These are phyloP conservation scores for Romanomermis culicivorax DNA, from an alignment of 2,888 invertebrate species.

Conservation along the genomic window DNA sequence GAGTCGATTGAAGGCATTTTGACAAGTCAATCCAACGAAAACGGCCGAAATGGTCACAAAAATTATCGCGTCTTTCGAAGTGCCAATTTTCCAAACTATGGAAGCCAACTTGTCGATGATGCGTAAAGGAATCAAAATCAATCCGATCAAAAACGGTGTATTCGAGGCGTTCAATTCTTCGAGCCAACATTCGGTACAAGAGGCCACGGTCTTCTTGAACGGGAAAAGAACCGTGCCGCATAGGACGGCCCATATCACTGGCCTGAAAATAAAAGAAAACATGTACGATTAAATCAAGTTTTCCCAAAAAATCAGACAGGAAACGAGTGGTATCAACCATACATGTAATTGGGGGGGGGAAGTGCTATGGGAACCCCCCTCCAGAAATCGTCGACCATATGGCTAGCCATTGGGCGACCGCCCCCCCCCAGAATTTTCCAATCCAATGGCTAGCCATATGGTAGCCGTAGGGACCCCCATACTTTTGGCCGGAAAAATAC, in stretches of 20 bases:
- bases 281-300: too few relatives aligned
- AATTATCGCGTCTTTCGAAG: slow-evolving; percentile 16
- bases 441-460: too few relatives aligned
- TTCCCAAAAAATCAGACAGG: too few relatives aligned
- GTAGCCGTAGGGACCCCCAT: too few relatives aligned
- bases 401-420: too few relatives aligned
- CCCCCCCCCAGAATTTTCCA: too few relatives aligned
- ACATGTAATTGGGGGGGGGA: not conserved
- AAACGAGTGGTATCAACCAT: not conserved
- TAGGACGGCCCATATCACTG: slow-evolving; percentile 78
- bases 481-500: too few relatives aligned
- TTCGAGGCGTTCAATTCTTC: slow-evolving; percentile 18
- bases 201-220: slow-evolving; percentile 59
- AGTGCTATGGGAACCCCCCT: not conserved
- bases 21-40: slow-evolving; percentile 22
- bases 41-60: slow-evolving; percentile 17
- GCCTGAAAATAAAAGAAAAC: too few relatives aligned
- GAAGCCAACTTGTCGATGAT: not conserved
- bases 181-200: slow-evolving; percentile 50
- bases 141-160: slow-evolving; percentile 34
- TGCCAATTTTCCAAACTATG: not conserved
- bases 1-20: slow-evolving; percentile 20
- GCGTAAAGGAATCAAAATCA: slow-evolving; percentile 43
- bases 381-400: too few relatives aligned
- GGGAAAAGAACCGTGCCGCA: slow-evolving; percentile 95